Conservation (phyloP, 2,888 invertebrate genomes). For the Mylabris sibirica region DNA sequence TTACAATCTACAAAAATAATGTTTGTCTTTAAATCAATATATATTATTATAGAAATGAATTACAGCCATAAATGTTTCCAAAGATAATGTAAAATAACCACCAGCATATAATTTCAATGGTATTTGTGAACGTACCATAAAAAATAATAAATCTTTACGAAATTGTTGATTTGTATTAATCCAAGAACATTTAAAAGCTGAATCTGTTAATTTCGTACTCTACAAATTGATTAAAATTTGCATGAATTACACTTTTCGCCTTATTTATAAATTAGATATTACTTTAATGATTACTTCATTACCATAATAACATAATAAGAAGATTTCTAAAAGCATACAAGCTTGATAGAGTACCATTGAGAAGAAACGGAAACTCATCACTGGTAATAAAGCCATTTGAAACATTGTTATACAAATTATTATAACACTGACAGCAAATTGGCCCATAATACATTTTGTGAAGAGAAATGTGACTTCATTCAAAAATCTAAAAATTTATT, state of each 20-base stretch:
- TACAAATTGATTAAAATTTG: slow-evolving; percentile 44
- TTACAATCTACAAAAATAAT: slow-evolving; percentile 63
- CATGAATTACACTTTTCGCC: neutral
- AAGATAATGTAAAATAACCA: slow-evolving; percentile 63
- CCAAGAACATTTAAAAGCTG: slow-evolving; percentile 61
- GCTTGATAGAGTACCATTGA: slow-evolving; percentile 65
- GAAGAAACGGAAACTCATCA: slow-evolving; percentile 53
- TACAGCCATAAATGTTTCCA: slow-evolving; percentile 64
- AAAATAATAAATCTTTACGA: slow-evolving; percentile 60
- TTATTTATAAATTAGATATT: slow-evolving; percentile 22
- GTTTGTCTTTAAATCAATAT: neutral
- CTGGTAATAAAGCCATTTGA: slow-evolving; percentile 54
- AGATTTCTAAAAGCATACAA: slow-evolving; percentile 66
- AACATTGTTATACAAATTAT: slow-evolving; percentile 59
- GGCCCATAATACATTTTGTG: slow-evolving; percentile 43
- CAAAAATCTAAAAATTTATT: slow-evolving; percentile 36
- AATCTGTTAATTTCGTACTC: slow-evolving; percentile 60
- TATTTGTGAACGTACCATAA: slow-evolving; percentile 62
- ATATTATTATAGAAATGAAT: slow-evolving; percentile 43
- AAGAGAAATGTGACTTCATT: slow-evolving; percentile 35
- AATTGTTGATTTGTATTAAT: slow-evolving; percentile 55
- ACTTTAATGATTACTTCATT: slow-evolving; percentile 67
- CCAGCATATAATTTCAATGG: slow-evolving; percentile 64
- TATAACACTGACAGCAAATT: slow-evolving; percentile 53
- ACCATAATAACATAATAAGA: slow-evolving; percentile 67